Percentiles rank a stretch among this genome's conserved stretches.
phyloP scores from a whole-genome alignment of 2,113 vertebrate genomes.

The Glaucidium brasilianum region DNA sequence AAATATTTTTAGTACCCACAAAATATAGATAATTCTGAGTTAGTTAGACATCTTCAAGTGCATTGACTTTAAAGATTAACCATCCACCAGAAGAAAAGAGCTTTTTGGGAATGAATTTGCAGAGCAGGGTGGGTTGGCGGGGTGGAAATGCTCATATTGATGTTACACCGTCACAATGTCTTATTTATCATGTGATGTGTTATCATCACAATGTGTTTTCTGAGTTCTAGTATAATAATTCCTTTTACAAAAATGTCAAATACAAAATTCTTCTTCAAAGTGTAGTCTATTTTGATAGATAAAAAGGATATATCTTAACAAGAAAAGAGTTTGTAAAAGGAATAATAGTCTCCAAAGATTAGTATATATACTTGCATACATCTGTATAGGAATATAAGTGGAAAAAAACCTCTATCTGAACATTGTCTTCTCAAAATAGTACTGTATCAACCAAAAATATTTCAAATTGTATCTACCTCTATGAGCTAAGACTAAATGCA shows the following conservation, averaged over 20 bases:
- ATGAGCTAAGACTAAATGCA: background rate
- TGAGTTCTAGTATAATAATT: constrained; percentile 40
- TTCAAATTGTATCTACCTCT: background rate
- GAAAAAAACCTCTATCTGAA: background rate
- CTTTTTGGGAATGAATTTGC: background rate
- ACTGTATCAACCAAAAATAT: background rate
- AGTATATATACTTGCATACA: background rate
- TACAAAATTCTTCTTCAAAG: background rate
- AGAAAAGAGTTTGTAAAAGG: background rate
- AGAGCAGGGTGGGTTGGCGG: background rate
- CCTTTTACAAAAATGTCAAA: constrained; percentile 57
- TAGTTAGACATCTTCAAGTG: background rate
- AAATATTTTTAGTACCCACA: background rate
- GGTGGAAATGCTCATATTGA: background rate
- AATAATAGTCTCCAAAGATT: background rate
- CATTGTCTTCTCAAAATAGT: background rate
- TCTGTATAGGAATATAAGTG: background rate
- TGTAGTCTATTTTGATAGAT: background rate
- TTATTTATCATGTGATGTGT: background rate
- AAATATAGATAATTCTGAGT: background rate
- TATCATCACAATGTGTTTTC: background rate
- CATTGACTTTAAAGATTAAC: background rate
- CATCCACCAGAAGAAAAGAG: background rate
- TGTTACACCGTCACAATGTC: background rate
- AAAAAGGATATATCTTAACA: background rate